Base-by-base conservation (phyloP, 1,140 invertebrate species). In the Drosophila fuyamai region DNA sequence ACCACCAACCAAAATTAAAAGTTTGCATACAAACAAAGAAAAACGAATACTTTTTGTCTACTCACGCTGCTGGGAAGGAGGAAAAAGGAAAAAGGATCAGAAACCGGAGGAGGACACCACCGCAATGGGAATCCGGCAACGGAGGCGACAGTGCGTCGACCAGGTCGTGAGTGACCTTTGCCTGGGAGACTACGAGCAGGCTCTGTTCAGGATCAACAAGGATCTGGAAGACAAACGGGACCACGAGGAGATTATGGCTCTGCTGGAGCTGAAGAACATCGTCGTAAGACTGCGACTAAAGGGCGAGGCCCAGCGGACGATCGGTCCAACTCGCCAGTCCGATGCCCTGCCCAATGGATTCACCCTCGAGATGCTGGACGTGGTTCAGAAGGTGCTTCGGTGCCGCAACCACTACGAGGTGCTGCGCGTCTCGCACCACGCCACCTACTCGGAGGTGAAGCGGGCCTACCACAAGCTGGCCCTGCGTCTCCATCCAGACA, bases 381-480 rank as follows among this genome's bases (percentile, higher is more conserved):
- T 94, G 12, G 94, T 95, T 0, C 93, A 94, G 40, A 93, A 94
- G 56, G 94, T 95, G 41, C 94, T 95, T 43, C 94, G 94, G 68
- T 91, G 98, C 92, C 98, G 98, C 92, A 97, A 99, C 94, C 99
- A 98, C 93, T 99, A 99, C 94, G 98, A 99, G 94, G 97, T 99
- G 89, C 93, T 99, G 38, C 95, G 96, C 29, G 95, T 99, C 4
- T 95, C 94, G 4, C 99, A 99, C 92, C 97, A 98, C 70, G 97
- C 97, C 3, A 96, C 96, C 8, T 98, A 99, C 84, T 95, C 95
- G 46, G 98, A 99, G 78, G 95, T 99, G 36, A 99, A 99, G 93
- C 98, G 98, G 92, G 95, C 98, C 1, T 99, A 99, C 92, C 97
- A 97, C 91, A 99, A 99, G 93, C 93, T 99, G 58, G 98, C 98